A percentile compares a stretch with the other conserved stretches of the same genome.
phyloP scores from a whole-genome alignment of 1,140 invertebrate species.

The Pachyrhynchus sulphureomaculatus region DNA sequence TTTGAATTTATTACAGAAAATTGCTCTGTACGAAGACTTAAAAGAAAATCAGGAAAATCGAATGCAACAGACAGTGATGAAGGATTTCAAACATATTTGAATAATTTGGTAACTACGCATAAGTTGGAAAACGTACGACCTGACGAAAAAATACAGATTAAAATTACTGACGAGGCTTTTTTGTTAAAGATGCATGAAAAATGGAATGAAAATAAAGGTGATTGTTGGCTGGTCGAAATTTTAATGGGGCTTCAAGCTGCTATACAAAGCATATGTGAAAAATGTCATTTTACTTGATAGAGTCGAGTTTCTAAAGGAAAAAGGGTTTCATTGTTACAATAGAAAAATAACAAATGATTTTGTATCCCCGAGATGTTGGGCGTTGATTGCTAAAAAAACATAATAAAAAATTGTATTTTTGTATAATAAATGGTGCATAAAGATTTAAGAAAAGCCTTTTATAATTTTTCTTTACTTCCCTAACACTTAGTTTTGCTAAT shows the following conservation, averaged over 20 bases:
- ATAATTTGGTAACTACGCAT: conserved; percentile 52
- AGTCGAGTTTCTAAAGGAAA: conserved; percentile 63
- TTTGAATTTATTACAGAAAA: conserved; percentile 54
- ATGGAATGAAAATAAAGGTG: conserved; percentile 39
- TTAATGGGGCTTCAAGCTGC: conserved; percentile 50
- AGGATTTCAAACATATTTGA: conserved; percentile 54
- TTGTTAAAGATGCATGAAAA: conserved; percentile 39
- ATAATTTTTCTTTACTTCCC: too few species aligned
- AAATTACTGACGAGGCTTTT: conserved; percentile 28
- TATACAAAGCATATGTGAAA: conserved; percentile 61
- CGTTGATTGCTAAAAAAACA: conserved; percentile 53
- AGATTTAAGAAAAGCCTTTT: too few species aligned
- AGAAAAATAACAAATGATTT: conserved; percentile 60
- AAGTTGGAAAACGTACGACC: conserved; percentile 31
- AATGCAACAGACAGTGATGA: conserved; percentile 51
- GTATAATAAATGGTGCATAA: background rate
- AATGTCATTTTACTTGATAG: conserved; percentile 69
- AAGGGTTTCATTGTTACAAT: conserved; percentile 54
- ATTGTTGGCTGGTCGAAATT: conserved; percentile 47
- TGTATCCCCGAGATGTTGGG: conserved; percentile 62
- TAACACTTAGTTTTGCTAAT: too few species aligned
- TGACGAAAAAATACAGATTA: conserved; percentile 4
- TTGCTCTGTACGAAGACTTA: conserved; percentile 56
- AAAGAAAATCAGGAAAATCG: conserved; percentile 58
- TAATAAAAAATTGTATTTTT: background rate